Base-by-base conservation (phyloP, 2,113 vertebrate species). In the Rhombomys opimus region DNA sequence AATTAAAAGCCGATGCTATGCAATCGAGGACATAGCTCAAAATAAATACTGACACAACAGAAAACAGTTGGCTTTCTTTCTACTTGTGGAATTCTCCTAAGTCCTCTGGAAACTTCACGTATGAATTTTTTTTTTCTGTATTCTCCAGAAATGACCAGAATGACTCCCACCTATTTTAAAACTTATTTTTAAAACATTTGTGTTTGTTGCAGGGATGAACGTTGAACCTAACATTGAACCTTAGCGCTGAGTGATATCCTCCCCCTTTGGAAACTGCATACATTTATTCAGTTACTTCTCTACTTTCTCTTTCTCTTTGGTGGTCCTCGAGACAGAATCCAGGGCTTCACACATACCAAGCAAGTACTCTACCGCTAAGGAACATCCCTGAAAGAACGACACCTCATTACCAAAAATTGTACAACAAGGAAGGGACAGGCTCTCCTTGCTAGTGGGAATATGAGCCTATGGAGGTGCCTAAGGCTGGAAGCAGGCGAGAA, bases 1-100 rank as follows among this genome's bases (percentile, higher is more conserved):
- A 97, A 97, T 97, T 97, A 97, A 97, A 87, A 96, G 77, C 93
- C 65, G 86, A 96, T 23, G 17, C 30, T 82, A 65, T 35, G 63
- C 95, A 86, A 90, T 17, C 11, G 46, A 65, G 81, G 57, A 87
- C 87, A 91, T 68, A 61, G 89, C 82, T 94, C 86, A 94, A 90
- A 97, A 93, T 85, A 92, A 97, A 95, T 80, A 95, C 96, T 87
- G 92, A 93, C 85, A 65, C 7, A 50, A 92, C 63, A 94, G 72
- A 88, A 93, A 93, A 92, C n/a, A n/a, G 50, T 17, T 54, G 63
- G 59, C 67, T 22, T 90, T 85, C 70, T 85, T 91, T 7, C 35
- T 70, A 20, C 73, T 80, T 46, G 50, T 57, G n/a, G 73, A 87
- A 80, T 87, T 52, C 52, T 59, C n/a, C 75, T 11, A n/a, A 80